Conservation (phyloP, 1,140 invertebrate species). For the Agrilus planipennis region DNA sequence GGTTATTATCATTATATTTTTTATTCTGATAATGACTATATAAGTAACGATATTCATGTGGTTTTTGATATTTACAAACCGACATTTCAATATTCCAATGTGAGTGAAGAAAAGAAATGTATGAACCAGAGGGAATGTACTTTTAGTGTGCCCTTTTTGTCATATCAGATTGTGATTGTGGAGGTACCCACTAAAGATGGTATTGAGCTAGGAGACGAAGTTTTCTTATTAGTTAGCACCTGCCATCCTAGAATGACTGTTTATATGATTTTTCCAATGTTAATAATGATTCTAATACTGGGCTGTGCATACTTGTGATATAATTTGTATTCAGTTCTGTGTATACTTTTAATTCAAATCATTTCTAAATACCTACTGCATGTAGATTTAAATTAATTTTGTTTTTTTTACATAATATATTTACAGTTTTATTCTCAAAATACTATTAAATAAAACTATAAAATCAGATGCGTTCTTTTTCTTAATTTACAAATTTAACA, state of each 20-base stretch:
- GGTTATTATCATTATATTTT: slow-evolving; percentile 82
- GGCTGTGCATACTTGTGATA: slow-evolving; percentile 61
- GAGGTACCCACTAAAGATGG: slow-evolving; percentile 70
- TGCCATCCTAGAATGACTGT: slow-evolving; percentile 64
- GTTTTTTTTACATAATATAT: not conserved
- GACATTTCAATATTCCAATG: slow-evolving; percentile 63
- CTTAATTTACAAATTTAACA: too few species aligned
- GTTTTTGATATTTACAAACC: slow-evolving; percentile 76
- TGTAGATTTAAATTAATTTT: not conserved
- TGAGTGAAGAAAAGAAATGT: slow-evolving; percentile 52
- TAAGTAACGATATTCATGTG: slow-evolving; percentile 65
- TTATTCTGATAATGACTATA: slow-evolving; percentile 71
- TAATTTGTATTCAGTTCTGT: slow-evolving; percentile 2
- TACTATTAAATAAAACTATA: too few species aligned
- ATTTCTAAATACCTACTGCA: not conserved
- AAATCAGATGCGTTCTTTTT: too few species aligned
- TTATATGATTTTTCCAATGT: slow-evolving; percentile 65
- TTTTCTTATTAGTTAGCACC: slow-evolving; percentile 53
- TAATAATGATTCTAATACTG: slow-evolving; percentile 59
- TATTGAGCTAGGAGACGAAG: slow-evolving; percentile 60
- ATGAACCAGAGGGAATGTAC: slow-evolving; percentile 63
- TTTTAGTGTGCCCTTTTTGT: slow-evolving; percentile 55
- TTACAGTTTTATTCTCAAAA: too few species aligned
- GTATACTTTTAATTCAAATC: not conserved
- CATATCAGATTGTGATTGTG: slow-evolving; percentile 63